These are phyloP conservation scores for Sinocyclocheilus grahami DNA, from an alignment of 2,113 vertebrate species.

Conservation along the genomic window DNA sequence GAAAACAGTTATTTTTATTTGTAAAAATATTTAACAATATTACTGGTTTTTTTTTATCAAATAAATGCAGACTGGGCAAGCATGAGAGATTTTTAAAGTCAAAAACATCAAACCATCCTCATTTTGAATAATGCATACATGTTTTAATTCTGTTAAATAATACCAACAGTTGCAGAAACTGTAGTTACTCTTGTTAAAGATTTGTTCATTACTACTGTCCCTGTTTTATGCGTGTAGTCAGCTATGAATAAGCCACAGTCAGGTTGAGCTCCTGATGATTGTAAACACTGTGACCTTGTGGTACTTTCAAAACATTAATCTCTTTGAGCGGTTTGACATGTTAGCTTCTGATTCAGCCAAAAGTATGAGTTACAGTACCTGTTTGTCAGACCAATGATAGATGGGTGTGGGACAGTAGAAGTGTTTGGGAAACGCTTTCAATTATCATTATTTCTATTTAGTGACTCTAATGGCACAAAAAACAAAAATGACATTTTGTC, in stretches of 20 bases:
- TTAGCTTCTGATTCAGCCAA: not conserved
- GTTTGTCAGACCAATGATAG: not conserved
- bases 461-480: not conserved
- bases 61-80: no score
- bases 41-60: no score
- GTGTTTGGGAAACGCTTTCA: not conserved
- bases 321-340: not conserved
- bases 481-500: no score
- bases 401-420: not conserved
- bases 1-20: no score
- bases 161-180: no score
- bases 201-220: not conserved
- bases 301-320: not conserved
- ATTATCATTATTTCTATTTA: not conserved
- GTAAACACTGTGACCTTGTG: not conserved
- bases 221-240: not conserved
- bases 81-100: no score
- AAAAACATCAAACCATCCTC: no score
- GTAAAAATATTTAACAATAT: no score
- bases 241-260: not conserved
- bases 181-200: no score
- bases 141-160: no score
- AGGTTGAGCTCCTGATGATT: no score
- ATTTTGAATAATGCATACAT: no score
- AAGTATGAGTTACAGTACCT: not conserved